Evolutionary conservation across 2,888 invertebrate species (phyloP).

Genomic region (Axea sp.): DNA sequence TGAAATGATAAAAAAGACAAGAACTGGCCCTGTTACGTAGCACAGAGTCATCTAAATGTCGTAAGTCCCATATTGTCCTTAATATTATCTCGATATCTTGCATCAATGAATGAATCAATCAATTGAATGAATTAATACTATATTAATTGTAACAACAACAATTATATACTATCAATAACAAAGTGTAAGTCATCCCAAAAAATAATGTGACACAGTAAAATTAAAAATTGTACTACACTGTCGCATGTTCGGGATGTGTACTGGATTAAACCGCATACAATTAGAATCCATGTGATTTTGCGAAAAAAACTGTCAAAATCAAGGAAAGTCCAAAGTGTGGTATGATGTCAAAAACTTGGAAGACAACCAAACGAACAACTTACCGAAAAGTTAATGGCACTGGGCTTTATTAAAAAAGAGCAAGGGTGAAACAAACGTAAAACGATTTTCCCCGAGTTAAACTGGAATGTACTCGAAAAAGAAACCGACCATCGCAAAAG

Average conservation of each 20-base stretch:
- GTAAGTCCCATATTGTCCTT: slow-evolving; percentile 48
- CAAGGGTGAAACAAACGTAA: neutral
- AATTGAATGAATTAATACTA: slow-evolving; percentile 40
- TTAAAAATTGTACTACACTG: slow-evolving; percentile 31
- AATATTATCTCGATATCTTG: slow-evolving; percentile 46
- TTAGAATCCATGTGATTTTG: slow-evolving; percentile 11
- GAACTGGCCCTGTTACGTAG: slow-evolving; percentile 56
- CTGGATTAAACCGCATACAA: slow-evolving; percentile 71
- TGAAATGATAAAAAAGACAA: slow-evolving; percentile 53
- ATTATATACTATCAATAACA: slow-evolving; percentile 55
- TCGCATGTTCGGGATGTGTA: slow-evolving; percentile 73
- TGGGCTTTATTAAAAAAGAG: slow-evolving; percentile 10
- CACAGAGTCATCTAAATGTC: slow-evolving; percentile 53
- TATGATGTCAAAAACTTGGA: slow-evolving; percentile 20
- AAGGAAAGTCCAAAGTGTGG: no score
- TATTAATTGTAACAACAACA: slow-evolving; percentile 55
- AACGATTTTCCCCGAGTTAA: slow-evolving; percentile 29
- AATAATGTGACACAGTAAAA: slow-evolving; percentile 50
- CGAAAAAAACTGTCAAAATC: no score
- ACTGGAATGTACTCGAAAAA: slow-evolving; percentile 33
- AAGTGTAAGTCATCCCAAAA: slow-evolving; percentile 46
- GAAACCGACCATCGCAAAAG: slow-evolving; percentile 16
- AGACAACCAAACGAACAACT: slow-evolving; percentile 21
- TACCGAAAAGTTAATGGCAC: slow-evolving; percentile 25
- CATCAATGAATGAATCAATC: slow-evolving; percentile 32